These are phyloP conservation scores for Babylonia areolata DNA, from an alignment of 1,140 invertebrate species.

Conservation along the genomic window DNA sequence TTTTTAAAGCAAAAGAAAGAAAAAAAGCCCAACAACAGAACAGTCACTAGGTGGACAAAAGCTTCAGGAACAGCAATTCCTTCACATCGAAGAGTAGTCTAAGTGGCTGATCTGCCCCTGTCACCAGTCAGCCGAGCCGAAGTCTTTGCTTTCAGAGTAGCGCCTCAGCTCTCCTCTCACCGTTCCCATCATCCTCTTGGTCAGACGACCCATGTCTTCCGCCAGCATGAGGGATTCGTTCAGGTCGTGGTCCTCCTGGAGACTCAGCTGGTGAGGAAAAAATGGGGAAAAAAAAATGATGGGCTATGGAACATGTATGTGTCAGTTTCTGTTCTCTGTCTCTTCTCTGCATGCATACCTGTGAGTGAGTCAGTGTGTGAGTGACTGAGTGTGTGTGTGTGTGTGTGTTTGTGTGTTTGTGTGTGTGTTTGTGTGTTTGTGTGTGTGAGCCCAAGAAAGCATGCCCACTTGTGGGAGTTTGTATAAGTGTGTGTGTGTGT, in stretches of 20 bases:
- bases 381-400: no score
- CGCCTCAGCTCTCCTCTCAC: constrained; percentile 56
- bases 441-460: no score
- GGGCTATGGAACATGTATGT: no score
- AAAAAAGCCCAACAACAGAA: no score
- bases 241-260: constrained; percentile 53
- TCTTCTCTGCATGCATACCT: no score
- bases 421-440: no score
- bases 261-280: constrained; percentile 27
- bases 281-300: neutral
- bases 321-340: no score
- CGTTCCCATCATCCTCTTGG: constrained; percentile 64
- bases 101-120: neutral
- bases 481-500: no score
- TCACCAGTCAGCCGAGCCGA: constrained; percentile 67
- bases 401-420: no score
- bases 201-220: constrained; percentile 63
- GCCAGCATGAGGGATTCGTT: constrained; percentile 62
- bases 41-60: neutral
- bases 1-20: no score
- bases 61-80: neutral
- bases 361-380: no score
- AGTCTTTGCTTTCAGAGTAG: constrained; percentile 53
- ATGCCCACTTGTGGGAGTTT: no score
- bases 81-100: neutral